phyloP scores from a whole-genome alignment of 2,888 invertebrate species.

The Caprella mutica region DNA sequence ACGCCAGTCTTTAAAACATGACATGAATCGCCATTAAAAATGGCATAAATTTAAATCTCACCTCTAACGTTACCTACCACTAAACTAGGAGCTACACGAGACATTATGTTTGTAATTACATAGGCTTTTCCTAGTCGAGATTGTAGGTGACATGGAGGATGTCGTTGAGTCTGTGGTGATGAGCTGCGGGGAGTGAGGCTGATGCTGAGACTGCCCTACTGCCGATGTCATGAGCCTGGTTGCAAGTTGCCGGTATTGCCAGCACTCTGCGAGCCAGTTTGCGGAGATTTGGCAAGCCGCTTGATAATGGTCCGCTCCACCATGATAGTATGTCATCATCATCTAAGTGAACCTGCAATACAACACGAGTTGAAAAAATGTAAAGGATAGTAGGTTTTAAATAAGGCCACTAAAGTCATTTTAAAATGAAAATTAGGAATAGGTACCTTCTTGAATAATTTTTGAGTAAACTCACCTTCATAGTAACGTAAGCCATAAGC shows the following conservation, averaged over 20 bases:
- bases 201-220: constrained; percentile 23
- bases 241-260: constrained; percentile 32
- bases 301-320: constrained; percentile 31
- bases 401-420: not conserved
- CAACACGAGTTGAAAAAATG: not conserved
- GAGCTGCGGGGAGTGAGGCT: constrained; percentile 17
- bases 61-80: no score
- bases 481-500: constrained; percentile 33
- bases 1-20: no score
- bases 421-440: not conserved
- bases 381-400: no score
- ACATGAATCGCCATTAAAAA: no score
- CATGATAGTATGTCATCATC: constrained; percentile 32
- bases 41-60: no score
- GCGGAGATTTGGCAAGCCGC: constrained; percentile 28
- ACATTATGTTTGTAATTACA: no score
- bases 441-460: no score
- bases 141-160: constrained; percentile 34
- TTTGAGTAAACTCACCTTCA: constrained; percentile 19
- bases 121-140: constrained; percentile 3
- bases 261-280: constrained; percentile 28
- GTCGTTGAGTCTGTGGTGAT: constrained; percentile 26
- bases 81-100: no score
- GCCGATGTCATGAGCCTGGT: constrained; percentile 27
- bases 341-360: constrained; percentile 28